These are phyloP conservation scores for Sesia apiformis DNA, from an alignment of 2,888 invertebrate genomes.

Conservation along the genomic window DNA sequence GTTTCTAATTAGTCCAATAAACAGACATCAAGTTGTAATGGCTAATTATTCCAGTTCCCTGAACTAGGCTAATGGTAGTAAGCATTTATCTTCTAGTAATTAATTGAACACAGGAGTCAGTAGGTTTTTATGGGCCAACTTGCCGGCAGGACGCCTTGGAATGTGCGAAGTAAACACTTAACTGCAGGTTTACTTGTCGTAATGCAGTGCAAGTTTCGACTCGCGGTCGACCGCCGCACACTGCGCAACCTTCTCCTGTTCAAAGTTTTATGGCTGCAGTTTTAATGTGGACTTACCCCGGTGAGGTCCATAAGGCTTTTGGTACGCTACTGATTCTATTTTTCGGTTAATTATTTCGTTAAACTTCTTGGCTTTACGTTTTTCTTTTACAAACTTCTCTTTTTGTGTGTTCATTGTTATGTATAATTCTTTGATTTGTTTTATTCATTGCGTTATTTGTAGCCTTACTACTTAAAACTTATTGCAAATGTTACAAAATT, in stretches of 20 bases:
- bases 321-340: too few relatives aligned
- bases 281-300: constrained; percentile 44
- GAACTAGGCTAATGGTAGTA: constrained; percentile 13
- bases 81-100: constrained; percentile 22
- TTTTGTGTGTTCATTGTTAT: too few relatives aligned
- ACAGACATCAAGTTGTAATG: not conserved
- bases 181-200: constrained; percentile 65
- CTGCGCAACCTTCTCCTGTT: constrained; percentile 29
- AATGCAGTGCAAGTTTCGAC: constrained; percentile 59
- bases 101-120: constrained; percentile 31
- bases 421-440: too few relatives aligned
- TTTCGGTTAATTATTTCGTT: constrained; percentile 13
- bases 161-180: constrained; percentile 69
- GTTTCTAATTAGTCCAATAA: not conserved
- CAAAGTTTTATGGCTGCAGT: constrained; percentile 54
- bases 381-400: too few relatives aligned
- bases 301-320: constrained; percentile 18
- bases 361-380: constrained; percentile 6
- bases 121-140: constrained; percentile 50
- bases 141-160: constrained; percentile 47
- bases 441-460: too few relatives aligned
- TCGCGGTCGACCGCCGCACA: constrained; percentile 37
- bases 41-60: not conserved
- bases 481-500: too few relatives aligned
- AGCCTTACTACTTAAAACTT: too few relatives aligned